Conservation (phyloP, 1,140 invertebrate species). For the Trialeurodes vaporariorum region DNA sequence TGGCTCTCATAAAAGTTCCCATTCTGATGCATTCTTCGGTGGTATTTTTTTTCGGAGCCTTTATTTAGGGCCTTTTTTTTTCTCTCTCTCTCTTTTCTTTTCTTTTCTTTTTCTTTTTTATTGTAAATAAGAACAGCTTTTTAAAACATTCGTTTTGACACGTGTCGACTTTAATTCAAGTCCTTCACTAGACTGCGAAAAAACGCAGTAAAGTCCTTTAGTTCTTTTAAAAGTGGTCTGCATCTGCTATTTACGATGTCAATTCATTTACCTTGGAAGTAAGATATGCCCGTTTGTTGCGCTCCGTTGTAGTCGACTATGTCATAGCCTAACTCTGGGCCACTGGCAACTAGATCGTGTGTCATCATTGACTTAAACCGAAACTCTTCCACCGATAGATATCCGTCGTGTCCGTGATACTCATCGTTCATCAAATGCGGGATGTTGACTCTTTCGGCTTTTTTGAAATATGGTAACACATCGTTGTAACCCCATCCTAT, state of each 20-base stretch:
- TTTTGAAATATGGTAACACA: conserved; percentile 70
- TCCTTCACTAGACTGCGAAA: too few relatives aligned
- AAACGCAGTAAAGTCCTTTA: too few relatives aligned
- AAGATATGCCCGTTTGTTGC: conserved; percentile 52
- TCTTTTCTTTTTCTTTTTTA: too few relatives aligned
- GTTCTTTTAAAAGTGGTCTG: too few relatives aligned
- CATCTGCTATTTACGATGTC: too few relatives aligned
- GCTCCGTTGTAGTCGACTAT: conserved; percentile 61
- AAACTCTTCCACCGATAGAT: conserved; percentile 50
- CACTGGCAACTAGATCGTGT: conserved; percentile 52
- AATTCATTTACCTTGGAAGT: conserved; percentile 16
- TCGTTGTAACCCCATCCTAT: conserved; percentile 60
- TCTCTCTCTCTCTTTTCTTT: neutral
- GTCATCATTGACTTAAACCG: conserved; percentile 47
- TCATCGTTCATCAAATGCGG: conserved; percentile 41
- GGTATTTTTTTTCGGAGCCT: neutral
- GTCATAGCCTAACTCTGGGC: conserved; percentile 53
- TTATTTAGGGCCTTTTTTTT: neutral
- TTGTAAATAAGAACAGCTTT: too few relatives aligned
- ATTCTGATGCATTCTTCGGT: too few relatives aligned
- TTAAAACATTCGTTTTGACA: too few relatives aligned
- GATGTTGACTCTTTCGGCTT: conserved; percentile 56
- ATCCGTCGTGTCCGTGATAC: conserved; percentile 56
- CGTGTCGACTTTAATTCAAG: too few relatives aligned
- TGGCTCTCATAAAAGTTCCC: too few relatives aligned